Evolutionary conservation across 2,888 invertebrate species (phyloP).

Genomic region (Calameuta idolon): DNA sequence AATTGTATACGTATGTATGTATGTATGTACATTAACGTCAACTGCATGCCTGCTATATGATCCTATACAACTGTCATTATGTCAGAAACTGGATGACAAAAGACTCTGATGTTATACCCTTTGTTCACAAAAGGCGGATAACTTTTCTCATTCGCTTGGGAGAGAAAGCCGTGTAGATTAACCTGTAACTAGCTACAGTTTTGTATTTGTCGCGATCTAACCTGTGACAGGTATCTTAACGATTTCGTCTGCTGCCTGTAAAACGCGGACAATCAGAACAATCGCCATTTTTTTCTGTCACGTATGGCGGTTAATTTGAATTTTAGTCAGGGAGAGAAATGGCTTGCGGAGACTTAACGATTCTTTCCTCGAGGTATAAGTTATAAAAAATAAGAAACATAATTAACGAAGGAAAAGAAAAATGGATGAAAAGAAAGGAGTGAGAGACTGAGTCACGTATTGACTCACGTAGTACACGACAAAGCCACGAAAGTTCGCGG

Average conservation of each 20-base stretch:
- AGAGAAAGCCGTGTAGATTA: neutral
- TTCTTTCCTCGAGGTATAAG: neutral
- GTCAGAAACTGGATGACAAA: neutral
- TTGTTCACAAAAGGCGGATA: neutral
- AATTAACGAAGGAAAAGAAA: neutral
- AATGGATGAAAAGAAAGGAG: neutral
- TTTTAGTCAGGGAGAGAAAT: neutral
- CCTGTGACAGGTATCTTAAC: neutral
- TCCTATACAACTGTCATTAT: neutral
- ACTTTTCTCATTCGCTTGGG: neutral
- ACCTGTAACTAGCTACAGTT: neutral
- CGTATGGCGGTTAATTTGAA: neutral
- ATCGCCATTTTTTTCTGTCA: neutral
- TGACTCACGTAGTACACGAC: neutral
- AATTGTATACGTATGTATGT: neutral
- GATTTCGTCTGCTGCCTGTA: neutral
- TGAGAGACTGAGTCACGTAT: neutral
- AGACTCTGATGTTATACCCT: neutral
- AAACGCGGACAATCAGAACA: neutral
- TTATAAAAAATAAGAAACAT: neutral
- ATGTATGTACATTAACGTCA: neutral
- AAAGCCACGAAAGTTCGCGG: neutral
- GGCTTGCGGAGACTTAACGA: neutral
- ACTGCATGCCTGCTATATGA: neutral
- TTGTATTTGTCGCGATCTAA: neutral